A percentile compares a stretch with the other conserved stretches of the same genome.
Conservation (phyloP, 2,888 invertebrate genomes). For the Lepidocyrtinus sp. region DNA sequence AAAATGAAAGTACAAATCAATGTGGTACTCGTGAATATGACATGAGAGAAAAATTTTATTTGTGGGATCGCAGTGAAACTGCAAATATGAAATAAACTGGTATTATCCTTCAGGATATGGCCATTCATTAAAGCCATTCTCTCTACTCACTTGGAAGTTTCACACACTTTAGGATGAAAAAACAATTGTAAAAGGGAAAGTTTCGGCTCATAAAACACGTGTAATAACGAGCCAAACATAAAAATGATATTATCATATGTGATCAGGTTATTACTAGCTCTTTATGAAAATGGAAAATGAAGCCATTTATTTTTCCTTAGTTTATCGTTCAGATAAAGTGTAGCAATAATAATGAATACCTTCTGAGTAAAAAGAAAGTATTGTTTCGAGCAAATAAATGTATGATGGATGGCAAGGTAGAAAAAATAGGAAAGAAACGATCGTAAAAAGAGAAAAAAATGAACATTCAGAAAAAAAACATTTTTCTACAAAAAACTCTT, state of each 20-base stretch:
- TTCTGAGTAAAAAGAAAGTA: too few relatives aligned
- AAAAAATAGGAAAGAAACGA: not conserved
- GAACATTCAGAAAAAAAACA: not conserved
- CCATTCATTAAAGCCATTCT: too few relatives aligned
- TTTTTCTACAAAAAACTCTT: not conserved
- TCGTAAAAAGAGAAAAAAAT: not conserved
- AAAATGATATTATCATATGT: not conserved
- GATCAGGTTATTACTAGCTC: not conserved
- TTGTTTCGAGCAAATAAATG: too few relatives aligned
- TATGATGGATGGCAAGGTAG: not conserved
- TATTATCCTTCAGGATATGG: not conserved
- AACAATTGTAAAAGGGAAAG: not conserved
- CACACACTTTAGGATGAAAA: not conserved
- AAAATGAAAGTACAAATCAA: not conserved
- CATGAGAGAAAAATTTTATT: not conserved
- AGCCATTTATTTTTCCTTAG: not conserved
- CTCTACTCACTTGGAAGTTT: not conserved
- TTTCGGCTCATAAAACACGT: conserved; percentile 4
- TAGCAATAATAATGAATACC: not conserved
- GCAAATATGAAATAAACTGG: not conserved
- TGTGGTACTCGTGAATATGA: not conserved
- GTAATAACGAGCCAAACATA: not conserved
- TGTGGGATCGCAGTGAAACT: not conserved
- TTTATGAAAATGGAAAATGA: not conserved
- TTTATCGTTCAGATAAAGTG: not conserved